Evolutionary conservation across 2,113 vertebrate genomes (phyloP).

Genomic region (Tetrax tetrax): DNA sequence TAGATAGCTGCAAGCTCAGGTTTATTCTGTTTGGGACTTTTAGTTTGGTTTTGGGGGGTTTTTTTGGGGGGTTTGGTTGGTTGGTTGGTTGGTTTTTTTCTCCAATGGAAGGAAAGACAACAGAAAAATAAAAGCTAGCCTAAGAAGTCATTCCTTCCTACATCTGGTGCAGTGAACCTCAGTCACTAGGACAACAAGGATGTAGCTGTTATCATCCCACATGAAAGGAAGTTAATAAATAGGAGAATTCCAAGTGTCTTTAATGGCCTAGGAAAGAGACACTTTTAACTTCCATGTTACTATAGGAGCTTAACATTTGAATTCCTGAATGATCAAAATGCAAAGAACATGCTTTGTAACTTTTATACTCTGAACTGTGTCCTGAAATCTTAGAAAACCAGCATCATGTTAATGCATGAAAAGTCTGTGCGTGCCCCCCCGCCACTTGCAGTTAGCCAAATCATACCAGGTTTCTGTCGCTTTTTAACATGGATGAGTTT

Average conservation of each 20-base stretch:
- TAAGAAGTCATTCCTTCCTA: not conserved
- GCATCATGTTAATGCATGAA: not conserved
- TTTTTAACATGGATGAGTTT: not conserved
- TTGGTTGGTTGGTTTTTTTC: not conserved
- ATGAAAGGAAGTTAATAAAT: not conserved
- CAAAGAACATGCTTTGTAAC: not conserved
- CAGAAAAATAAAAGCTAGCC: not conserved
- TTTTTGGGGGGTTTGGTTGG: not conserved
- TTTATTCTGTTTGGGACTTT: not conserved
- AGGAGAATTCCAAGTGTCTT: not conserved
- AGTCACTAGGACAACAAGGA: not conserved
- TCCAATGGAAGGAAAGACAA: not conserved
- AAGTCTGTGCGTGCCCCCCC: not conserved
- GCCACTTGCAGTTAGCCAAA: not conserved
- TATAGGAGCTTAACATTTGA: fast-evolving
- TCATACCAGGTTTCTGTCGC: not conserved
- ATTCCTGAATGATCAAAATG: not conserved
- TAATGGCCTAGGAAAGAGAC: not conserved
- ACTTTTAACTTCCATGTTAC: not conserved
- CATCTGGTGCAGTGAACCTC: not conserved
- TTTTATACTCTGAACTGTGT: not conserved
- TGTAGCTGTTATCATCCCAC: not conserved
- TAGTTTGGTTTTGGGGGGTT: no score
- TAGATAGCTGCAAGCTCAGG: not conserved
- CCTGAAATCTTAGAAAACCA: not conserved